These are phyloP conservation scores for Endotricha flammealis DNA, from an alignment of 2,888 invertebrate genomes.

Conservation along the genomic window DNA sequence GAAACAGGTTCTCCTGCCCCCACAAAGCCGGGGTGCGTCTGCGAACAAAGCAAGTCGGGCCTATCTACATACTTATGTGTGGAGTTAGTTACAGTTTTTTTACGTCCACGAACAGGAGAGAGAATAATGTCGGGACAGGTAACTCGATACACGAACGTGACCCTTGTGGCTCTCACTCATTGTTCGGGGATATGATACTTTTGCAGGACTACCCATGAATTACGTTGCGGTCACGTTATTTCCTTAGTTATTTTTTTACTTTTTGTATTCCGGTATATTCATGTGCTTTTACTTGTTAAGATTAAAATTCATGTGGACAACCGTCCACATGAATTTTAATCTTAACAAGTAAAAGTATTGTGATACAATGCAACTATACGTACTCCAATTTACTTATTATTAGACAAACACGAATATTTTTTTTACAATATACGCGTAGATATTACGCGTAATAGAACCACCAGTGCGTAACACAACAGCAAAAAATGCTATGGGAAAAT, in stretches of 20 bases:
- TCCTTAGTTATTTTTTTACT: too few relatives aligned
- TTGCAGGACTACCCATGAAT: constrained; percentile 22
- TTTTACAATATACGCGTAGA: constrained; percentile 1
- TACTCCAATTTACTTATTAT: too few relatives aligned
- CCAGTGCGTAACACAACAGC: too few relatives aligned
- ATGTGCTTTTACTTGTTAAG: too few relatives aligned
- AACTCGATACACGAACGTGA: constrained; percentile 51
- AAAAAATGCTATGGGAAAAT: constrained; percentile 2
- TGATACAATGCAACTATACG: too few relatives aligned
- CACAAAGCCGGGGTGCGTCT: constrained; percentile 39
- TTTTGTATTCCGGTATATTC: too few relatives aligned
- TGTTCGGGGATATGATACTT: constrained; percentile 47
- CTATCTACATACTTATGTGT: constrained; percentile 33
- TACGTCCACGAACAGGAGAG: constrained; percentile 43
- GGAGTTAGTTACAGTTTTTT: constrained; percentile 43
- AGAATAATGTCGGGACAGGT: constrained; percentile 47
- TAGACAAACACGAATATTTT: neutral
- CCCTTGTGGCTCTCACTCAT: constrained; percentile 35
- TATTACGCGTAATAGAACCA: too few relatives aligned
- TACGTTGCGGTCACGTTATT: constrained; percentile 26
- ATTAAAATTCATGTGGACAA: too few relatives aligned
- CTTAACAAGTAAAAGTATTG: too few relatives aligned
- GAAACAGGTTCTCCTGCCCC: constrained; percentile 53
- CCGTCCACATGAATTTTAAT: too few relatives aligned
- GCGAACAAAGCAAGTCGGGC: constrained; percentile 43